Percentiles rank a stretch among this genome's conserved stretches.
Conservation (phyloP, 1,140 invertebrate species). For the Drosophila sp. region DNA sequence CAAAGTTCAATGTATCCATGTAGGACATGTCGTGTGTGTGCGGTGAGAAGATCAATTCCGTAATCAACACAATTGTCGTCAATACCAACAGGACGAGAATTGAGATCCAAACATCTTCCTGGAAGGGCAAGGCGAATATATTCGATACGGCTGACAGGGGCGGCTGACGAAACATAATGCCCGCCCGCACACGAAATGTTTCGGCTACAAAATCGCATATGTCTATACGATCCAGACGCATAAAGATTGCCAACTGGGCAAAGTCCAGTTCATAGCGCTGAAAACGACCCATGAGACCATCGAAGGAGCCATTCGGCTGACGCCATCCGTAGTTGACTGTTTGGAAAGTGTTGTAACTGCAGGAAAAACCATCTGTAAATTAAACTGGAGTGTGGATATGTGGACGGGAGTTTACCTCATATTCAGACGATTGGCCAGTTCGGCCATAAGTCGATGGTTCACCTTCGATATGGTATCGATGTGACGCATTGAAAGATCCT, state of each 20-base stretch:
- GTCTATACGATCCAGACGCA: conserved; percentile 84
- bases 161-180: conserved; percentile 87
- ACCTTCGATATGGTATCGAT: conserved; percentile 85
- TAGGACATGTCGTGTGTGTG: conserved; percentile 75
- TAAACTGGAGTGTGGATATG: too few relatives aligned
- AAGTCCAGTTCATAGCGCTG: conserved; percentile 84
- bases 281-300: conserved; percentile 84
- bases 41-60: conserved; percentile 61
- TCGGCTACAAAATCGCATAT: conserved; percentile 84
- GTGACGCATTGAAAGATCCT: conserved; percentile 83
- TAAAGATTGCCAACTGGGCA: conserved; percentile 84
- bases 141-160: conserved; percentile 87
- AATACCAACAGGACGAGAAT: conserved; percentile 75
- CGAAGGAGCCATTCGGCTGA: conserved; percentile 84
- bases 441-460: conserved; percentile 83
- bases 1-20: conserved; percentile 83
- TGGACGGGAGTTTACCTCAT: conserved; percentile 75
- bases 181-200: conserved; percentile 83
- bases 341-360: conserved; percentile 83
- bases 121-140: conserved; percentile 87
- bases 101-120: conserved; percentile 86
- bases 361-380: neutral
- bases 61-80: conserved; percentile 63
- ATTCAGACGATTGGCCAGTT: conserved; percentile 83
- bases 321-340: conserved; percentile 84